These are phyloP conservation scores for Ptychoptera contaminata DNA, from an alignment of 2,888 invertebrate species.

Conservation along the genomic window DNA sequence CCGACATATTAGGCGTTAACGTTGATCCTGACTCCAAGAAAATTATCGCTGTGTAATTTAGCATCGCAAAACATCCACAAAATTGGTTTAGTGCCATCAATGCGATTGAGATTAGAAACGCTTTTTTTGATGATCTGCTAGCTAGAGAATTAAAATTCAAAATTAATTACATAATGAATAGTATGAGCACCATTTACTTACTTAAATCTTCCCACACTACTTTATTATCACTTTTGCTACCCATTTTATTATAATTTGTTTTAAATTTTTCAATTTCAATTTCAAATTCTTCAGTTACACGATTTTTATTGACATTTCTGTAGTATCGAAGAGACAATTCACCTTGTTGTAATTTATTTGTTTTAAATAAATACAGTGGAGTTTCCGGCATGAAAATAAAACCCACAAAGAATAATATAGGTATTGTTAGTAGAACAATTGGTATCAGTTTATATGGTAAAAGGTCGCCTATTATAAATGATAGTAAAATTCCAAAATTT, in stretches of 20 bases:
- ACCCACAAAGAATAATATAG: not conserved
- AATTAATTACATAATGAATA: too few species aligned
- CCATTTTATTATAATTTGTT: not conserved
- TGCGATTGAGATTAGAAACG: slow-evolving; percentile 21
- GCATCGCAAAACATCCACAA: slow-evolving; percentile 26
- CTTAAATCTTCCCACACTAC: not conserved
- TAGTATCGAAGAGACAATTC: too few species aligned
- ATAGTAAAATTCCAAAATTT: slow-evolving; percentile 22
- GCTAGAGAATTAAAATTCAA: too few species aligned
- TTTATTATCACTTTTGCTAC: not conserved
- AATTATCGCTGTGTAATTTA: slow-evolving; percentile 27
- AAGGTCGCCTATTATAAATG: slow-evolving; percentile 18
- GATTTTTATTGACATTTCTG: too few species aligned
- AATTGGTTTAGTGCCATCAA: slow-evolving; percentile 23
- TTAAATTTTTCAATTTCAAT: not conserved
- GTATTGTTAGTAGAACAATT: not conserved
- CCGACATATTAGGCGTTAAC: slow-evolving; percentile 20
- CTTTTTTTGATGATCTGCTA: slow-evolving; percentile 16
- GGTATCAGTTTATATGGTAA: not conserved
- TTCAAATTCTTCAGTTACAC: not conserved
- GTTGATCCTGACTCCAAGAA: slow-evolving; percentile 24
- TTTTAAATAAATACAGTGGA: too few species aligned
- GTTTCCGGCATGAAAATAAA: too few species aligned
- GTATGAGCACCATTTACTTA: not conserved
- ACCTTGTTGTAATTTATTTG: too few species aligned